These are phyloP conservation scores for Platycheirus rosarum DNA, from an alignment of 2,888 invertebrate species.

Conservation along the genomic window DNA sequence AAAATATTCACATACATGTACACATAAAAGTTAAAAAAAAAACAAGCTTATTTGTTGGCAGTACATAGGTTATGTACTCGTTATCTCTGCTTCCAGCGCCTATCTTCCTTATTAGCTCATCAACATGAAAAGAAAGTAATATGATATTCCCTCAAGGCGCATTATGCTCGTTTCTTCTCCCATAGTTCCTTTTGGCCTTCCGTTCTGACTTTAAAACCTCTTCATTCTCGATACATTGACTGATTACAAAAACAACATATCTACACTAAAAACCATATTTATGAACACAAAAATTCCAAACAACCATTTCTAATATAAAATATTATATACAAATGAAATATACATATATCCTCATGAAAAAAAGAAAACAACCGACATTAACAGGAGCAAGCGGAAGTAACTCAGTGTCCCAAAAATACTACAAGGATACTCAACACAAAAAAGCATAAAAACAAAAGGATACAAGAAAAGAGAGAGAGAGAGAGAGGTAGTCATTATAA, in stretches of 20 bases:
- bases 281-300: slow-evolving; percentile 25
- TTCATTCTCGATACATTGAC: slow-evolving; percentile 54
- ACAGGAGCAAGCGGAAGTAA: not conserved
- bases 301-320: slow-evolving; percentile 52
- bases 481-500: slow-evolving; percentile 62
- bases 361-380: not conserved
- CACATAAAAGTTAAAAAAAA: not conserved
- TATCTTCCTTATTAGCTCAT: slow-evolving; percentile 48
- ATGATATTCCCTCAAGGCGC: slow-evolving; percentile 20
- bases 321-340: slow-evolving; percentile 49
- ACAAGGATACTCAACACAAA: slow-evolving; percentile 44
- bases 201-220: slow-evolving; percentile 49
- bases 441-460: not conserved
- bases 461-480: slow-evolving; percentile 21
- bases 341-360: not conserved
- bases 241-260: slow-evolving; percentile 50
- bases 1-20: slow-evolving; percentile 11
- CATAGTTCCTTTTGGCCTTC: slow-evolving; percentile 15
- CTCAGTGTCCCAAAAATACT: slow-evolving; percentile 38
- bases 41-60: too few species aligned
- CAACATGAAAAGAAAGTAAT: slow-evolving; percentile 43
- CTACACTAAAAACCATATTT: not conserved
- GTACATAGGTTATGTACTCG: too few species aligned
- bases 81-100: slow-evolving; percentile 12
- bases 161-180: slow-evolving; percentile 9